Conservation (phyloP, 2,113 vertebrate species). For the Prolemur simus region DNA sequence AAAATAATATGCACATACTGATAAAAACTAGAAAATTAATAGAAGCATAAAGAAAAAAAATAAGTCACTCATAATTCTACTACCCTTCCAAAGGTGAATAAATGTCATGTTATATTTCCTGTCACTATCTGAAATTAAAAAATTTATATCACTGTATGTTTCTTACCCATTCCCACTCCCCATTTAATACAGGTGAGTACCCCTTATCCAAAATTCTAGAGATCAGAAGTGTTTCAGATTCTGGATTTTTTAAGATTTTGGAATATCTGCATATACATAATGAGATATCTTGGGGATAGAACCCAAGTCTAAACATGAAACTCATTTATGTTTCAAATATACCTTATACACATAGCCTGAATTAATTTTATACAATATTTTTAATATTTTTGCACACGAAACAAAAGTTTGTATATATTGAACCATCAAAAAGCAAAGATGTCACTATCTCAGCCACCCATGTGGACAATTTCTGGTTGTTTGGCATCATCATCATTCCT, state of each 20-base stretch:
- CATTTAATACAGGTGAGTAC: neutral
- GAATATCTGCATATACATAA: neutral
- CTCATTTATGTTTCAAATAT: neutral
- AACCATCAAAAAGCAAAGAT: neutral
- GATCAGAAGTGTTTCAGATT: neutral
- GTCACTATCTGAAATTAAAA: constrained; percentile 7
- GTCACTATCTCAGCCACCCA: neutral
- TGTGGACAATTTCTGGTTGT: neutral
- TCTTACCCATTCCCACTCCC: neutral
- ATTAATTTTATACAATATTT: neutral
- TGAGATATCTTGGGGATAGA: neutral
- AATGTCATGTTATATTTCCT: neutral
- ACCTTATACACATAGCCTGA: neutral
- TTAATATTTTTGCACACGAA: neutral
- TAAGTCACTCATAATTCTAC: neutral
- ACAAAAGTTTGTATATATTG: neutral
- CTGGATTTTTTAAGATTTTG: neutral
- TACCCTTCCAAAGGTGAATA: neutral
- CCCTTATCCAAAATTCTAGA: neutral
- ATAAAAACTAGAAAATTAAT: constrained; percentile 7
- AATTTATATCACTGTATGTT: neutral
- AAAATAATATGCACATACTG: neutral
- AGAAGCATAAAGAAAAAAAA: constrained; percentile 27
- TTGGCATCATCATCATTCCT: neutral
- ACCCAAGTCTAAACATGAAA: neutral